Conservation (phyloP, 2,888 invertebrate genomes). For the Amphipoea lucens region DNA sequence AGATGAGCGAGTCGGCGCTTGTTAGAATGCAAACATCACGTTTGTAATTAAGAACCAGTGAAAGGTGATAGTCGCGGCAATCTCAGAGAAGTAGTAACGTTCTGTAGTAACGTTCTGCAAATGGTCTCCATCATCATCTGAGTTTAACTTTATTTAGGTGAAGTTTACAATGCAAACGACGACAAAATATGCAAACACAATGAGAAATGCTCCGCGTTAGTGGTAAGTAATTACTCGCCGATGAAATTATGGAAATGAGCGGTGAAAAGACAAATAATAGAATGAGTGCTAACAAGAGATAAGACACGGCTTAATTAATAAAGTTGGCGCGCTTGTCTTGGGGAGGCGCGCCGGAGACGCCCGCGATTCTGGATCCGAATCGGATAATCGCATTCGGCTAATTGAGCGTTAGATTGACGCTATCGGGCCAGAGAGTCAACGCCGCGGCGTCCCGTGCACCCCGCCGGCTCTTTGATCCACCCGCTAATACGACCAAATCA, state of each 20-base stretch:
- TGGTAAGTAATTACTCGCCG: constrained; percentile 88
- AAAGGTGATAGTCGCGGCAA: constrained; percentile 40
- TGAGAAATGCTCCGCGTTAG: constrained; percentile 85
- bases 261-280: constrained; percentile 90
- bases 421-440: constrained; percentile 82
- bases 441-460: constrained; percentile 68
- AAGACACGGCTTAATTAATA: constrained; percentile 91
- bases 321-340: constrained; percentile 88
- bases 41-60: constrained; percentile 50
- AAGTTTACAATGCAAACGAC: constrained; percentile 83
- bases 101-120: constrained; percentile 55
- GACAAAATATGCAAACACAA: constrained; percentile 88
- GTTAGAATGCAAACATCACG: constrained; percentile 58
- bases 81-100: constrained; percentile 46
- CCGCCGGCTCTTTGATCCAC: constrained; percentile 74
- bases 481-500: constrained; percentile 81
- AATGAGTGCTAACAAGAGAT: constrained; percentile 91
- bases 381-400: constrained; percentile 89
- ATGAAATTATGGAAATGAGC: constrained; percentile 91
- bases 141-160: constrained; percentile 74
- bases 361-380: constrained; percentile 86
- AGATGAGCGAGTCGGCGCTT: constrained; percentile 58
- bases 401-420: constrained; percentile 90
- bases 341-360: constrained; percentile 81
- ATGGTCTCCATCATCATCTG: constrained; percentile 71